Evolutionary conservation across 2,797 vertebrate genomes (phyloP).

Genomic region (Myripristis murdjan): DNA sequence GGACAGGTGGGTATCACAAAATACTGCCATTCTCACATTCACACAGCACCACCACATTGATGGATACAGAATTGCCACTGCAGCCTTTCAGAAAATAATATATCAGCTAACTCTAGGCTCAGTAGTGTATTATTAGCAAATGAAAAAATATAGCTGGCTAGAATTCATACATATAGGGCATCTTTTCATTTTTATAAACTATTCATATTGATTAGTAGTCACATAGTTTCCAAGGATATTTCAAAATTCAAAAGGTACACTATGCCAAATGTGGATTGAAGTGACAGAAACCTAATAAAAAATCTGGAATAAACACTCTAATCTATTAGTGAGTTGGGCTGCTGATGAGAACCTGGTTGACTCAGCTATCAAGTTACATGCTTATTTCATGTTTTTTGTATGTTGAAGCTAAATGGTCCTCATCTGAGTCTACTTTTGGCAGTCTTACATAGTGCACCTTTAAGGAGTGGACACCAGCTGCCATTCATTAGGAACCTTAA

Average conservation of each 20-base stretch:
- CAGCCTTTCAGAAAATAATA: not conserved
- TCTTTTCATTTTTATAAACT: not conserved
- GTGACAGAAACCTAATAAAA: too few relatives aligned
- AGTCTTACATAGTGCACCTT: too few relatives aligned
- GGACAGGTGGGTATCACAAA: slow-evolving; percentile 87
- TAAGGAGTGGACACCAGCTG: not conserved
- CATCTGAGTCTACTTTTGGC: too few relatives aligned
- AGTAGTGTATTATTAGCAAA: not conserved
- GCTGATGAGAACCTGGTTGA: too few relatives aligned
- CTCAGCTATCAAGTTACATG: too few relatives aligned
- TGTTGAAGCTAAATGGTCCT: too few relatives aligned
- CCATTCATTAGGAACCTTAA: slow-evolving; percentile 19
- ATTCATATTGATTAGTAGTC: slow-evolving; percentile 12
- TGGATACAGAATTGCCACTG: too few relatives aligned
- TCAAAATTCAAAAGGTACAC: too few relatives aligned
- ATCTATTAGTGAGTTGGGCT: too few relatives aligned
- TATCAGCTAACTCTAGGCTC: not conserved
- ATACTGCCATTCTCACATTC: not conserved
- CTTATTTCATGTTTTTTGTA: too few relatives aligned
- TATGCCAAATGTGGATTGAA: too few relatives aligned
- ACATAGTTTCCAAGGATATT: not conserved
- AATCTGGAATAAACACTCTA: too few relatives aligned
- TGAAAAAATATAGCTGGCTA: not conserved
- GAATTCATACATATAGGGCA: not conserved
- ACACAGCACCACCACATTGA: not conserved